Evolutionary conservation across 2,797 vertebrate genomes (phyloP).

Genomic region (Crocodylus rhombifer): DNA sequence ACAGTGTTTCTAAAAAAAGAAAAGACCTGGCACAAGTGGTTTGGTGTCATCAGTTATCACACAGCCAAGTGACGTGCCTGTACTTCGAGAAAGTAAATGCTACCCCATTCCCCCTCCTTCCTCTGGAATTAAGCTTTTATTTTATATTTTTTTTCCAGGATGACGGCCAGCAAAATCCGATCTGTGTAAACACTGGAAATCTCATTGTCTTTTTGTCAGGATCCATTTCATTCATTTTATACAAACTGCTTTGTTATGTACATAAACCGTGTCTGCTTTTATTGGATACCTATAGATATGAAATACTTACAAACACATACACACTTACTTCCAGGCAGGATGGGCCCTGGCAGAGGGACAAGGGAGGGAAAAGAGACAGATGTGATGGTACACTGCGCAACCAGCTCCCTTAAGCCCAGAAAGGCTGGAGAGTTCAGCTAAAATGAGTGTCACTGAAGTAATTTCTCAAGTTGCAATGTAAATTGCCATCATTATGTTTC

Average conservation of each 20-base stretch:
- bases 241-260: neutral
- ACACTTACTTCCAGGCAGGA: neutral
- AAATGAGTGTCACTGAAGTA: neutral
- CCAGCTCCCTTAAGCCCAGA: neutral
- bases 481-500: neutral
- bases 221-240: neutral
- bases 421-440: fast-evolving
- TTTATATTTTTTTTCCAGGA: neutral
- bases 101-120: neutral
- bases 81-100: neutral
- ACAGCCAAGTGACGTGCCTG: neutral
- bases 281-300: fast-evolving
- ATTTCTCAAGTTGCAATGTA: neutral
- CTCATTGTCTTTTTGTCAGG: neutral
- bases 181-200: neutral
- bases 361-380: neutral
- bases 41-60: neutral
- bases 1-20: neutral
- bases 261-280: fast-evolving
- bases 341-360: neutral
- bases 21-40: neutral
- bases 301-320: neutral
- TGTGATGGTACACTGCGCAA: neutral
- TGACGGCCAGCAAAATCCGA: neutral
- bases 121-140: slow-evolving; percentile 12